Evolutionary conservation across 2,888 invertebrate genomes (phyloP), one percentile per base, ranked within the genome.

Genomic region (Eupithecia vulgata): DNA sequence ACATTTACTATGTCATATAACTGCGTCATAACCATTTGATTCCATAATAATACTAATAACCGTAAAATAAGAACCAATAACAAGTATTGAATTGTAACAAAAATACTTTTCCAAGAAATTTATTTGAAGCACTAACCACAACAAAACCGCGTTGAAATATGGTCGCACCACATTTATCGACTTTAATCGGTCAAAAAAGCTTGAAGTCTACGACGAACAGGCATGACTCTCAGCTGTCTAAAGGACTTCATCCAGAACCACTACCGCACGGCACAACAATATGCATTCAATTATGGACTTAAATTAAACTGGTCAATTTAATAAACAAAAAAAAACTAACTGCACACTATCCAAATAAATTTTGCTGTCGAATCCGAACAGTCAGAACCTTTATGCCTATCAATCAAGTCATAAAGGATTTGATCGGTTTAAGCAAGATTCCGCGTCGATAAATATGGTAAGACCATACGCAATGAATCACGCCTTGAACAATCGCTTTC

Each of bases 401-500:
- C 45, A 45, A 45, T 1, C 45, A 45, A 45, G 45, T 5, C 7
- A 45, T 17, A 7, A 45, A 17, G 17, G 6, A n/a, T 45, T n/a
- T 45, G 17, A 45, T 8, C 45, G 6, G 45, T n/a, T 45, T 45
- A 45, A 45, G 45, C 17, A 45, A 7, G n/a, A 45, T 45, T 45
- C 21, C 21, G 52, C 21, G 52, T 13, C 25, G 25, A 57, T 57
- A 57, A 57, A 57, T 25, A 57, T 57, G 13, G 21, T 57, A 57
- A 21, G 57, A 57, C 25, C 57, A 13, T 25, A 25, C 57, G 5
- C n/a, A 52, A 52, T 52, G n/a, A 57, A 57, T 57, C 21, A 57
- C 57, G 1, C 57, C 13, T 35, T 21, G 45, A 72, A 62, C n/a
- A 52, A 68, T 13, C 42, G 7, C 65, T 80, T 80, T 59, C 88